Evolutionary conservation across 2,797 vertebrate genomes (phyloP), one percentile per base, ranked within the genome.

Genomic region (Gymnoscopelus braueri): DNA sequence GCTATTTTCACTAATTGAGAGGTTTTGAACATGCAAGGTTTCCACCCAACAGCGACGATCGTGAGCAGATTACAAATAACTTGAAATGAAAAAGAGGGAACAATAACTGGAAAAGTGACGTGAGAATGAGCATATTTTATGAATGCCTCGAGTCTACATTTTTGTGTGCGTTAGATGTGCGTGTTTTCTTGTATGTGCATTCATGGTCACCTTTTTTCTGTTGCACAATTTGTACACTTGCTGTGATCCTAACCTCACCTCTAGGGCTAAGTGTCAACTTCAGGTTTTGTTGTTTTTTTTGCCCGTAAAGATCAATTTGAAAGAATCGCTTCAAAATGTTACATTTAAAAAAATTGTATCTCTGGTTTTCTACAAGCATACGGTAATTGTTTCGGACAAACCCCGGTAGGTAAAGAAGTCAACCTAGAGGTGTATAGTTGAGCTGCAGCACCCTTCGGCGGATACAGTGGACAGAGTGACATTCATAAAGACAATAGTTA

Each of bases 41-140:
- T 39, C 39, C 7, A 39, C 39, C 39, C 39, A 39, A 39, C 1
- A 6, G 39, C 7, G 39, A 39, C 7, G 32, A 24, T 60, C 10
- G 59, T 23, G 47, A 19, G 59, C 29, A 59, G 12, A 13, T 7
- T 39, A 57, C 24, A 24, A 32, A 39, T 9, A 9, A 11, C 26
- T 52, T 50, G 13, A 11, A 8, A 15, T 51, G 47, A 23, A 60
- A 32, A 74, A 71, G 51, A 65, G 65, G 57, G 60, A 75, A 32
- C 61, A 48, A 24, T 49, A 66, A 14, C 64, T 55, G 71, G 61
- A 63, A 9, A 67, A 62, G 67, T 72, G 11, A 76, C 57, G 10
- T 56, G 54, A 69, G 59, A 67, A 56, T 68, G 15, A 6, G 71
- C 71, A 82, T 86, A 84, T 86, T 83, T 51, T 84, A 76, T 79